Base-by-base conservation (phyloP, 92 coral and sea anemone species). In the Scolanthus callimorphus region DNA sequence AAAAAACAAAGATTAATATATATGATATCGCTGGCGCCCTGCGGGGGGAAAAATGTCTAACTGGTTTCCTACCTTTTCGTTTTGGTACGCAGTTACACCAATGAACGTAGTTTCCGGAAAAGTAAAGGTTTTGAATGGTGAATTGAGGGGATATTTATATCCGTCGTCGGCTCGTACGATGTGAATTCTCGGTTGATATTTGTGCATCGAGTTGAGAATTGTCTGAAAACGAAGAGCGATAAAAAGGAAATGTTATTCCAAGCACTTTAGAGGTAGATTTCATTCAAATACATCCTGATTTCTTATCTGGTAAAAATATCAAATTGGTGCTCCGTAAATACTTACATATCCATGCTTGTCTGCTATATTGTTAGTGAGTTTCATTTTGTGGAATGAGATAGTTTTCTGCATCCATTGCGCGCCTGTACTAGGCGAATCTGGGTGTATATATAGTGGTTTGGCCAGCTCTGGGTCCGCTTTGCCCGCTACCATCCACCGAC, bases 401-500 rank as follows among this genome's bases (percentile, higher is more conserved):
- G 91, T 83, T 70, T 94, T 94, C 59, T 94, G 99, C 96, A 88
- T 94, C 99, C 99, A 94, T 57, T 94, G 99, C 15, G 94, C 90
- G 27, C 99, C 99, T 0, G 99, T 94, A 51, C 88, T 77, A 15
- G 99, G 99, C 13, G 99, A 94, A 55, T 94, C 99, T 15, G 99
- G 99, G 30, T 94, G 99, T 41, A 94, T 84, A 29, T 94, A 94
- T 8, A 94, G 85, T 1, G 94, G 90, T 63, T 88, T 94, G 17
- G 90, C 95, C 86, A 89, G 80, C 57, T 94, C 99, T 1, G 96
- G 99, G 48, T 89, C 99, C 25, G 96, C 90, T 55, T 94, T 94
- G 1, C 99, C 99, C 2, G 99, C 99, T 46, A 88, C 89, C 82
- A 90, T 84, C 99, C 99, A 94, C 26, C 95, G 94, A 68, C 99